phyloP scores from a whole-genome alignment of 2,888 invertebrate species.

The Lepidocyrtoides sp. region DNA sequence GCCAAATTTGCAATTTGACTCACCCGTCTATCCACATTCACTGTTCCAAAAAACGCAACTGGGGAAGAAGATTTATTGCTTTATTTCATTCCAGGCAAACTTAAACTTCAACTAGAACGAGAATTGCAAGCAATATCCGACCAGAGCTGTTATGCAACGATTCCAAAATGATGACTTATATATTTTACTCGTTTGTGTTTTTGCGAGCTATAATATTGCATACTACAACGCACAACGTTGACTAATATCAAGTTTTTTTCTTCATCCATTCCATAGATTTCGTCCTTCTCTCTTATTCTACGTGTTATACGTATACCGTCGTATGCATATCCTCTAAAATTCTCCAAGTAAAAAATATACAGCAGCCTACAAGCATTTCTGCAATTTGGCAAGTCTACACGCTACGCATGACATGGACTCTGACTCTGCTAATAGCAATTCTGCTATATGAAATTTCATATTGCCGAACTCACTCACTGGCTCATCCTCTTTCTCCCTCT shows the following conservation, averaged over 20 bases:
- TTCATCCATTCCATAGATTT: not conserved
- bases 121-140: not conserved
- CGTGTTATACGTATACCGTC: not conserved
- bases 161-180: not conserved
- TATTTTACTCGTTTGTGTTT: no score
- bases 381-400: constrained; percentile 43
- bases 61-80: not conserved
- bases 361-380: not conserved
- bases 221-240: no score
- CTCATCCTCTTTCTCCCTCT: not conserved
- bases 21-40: not conserved
- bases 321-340: no score
- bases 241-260: no score
- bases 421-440: no score
- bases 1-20: constrained; percentile 23
- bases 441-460: not conserved
- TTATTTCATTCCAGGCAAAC: no score
- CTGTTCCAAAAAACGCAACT: not conserved
- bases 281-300: not conserved
- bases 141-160: not conserved
- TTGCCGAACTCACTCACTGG: not conserved
- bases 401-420: not conserved
- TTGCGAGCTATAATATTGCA: no score
- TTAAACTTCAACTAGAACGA: no score
- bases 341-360: not conserved